A percentile compares a stretch with the other conserved stretches of the same genome.
Evolutionary conservation across 2,888 invertebrate species (phyloP).

Genomic region (Chymomyza caudatula): DNA sequence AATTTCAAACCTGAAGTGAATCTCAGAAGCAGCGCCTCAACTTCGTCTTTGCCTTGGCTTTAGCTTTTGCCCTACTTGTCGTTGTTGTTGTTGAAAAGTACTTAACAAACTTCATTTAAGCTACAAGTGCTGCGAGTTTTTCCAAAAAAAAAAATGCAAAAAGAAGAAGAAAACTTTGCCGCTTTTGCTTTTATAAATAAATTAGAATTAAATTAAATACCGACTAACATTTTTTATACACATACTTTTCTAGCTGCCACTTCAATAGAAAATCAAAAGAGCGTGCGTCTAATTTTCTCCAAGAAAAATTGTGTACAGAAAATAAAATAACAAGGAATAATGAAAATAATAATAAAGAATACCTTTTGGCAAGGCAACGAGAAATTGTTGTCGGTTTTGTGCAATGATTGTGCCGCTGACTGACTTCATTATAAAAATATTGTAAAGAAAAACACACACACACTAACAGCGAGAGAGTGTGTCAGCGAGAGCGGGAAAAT

Average conservation of each 20-base stretch:
- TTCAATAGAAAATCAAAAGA: slow-evolving; percentile 62
- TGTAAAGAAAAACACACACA: slow-evolving; percentile 45
- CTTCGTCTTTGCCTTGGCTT: not conserved
- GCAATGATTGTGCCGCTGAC: slow-evolving; percentile 50
- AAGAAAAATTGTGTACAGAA: slow-evolving; percentile 9
- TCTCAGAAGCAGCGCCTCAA: slow-evolving; percentile 43
- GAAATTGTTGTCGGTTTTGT: slow-evolving; percentile 28
- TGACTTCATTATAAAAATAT: slow-evolving; percentile 68
- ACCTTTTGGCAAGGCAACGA: slow-evolving; percentile 20
- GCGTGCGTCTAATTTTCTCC: slow-evolving; percentile 57
- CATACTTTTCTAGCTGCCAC: slow-evolving; percentile 30
- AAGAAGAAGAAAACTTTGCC: slow-evolving; percentile 1
- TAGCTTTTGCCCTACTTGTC: not conserved
- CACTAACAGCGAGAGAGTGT: not conserved
- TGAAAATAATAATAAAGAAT: slow-evolving; percentile 38
- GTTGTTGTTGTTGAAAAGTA: slow-evolving; percentile 46
- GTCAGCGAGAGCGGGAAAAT: not conserved
- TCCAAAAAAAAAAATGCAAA: not conserved
- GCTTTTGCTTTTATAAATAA: slow-evolving; percentile 26
- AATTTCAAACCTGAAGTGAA: slow-evolving; percentile 64
- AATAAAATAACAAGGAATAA: slow-evolving; percentile 22
- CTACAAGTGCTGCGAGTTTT: slow-evolving; percentile 48
- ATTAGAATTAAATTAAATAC: slow-evolving; percentile 65
- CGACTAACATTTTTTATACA: slow-evolving; percentile 36
- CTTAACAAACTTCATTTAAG: slow-evolving; percentile 70